These are phyloP conservation scores for Passer montanus DNA, from an alignment of 2,113 vertebrate genomes.

Conservation along the genomic window DNA sequence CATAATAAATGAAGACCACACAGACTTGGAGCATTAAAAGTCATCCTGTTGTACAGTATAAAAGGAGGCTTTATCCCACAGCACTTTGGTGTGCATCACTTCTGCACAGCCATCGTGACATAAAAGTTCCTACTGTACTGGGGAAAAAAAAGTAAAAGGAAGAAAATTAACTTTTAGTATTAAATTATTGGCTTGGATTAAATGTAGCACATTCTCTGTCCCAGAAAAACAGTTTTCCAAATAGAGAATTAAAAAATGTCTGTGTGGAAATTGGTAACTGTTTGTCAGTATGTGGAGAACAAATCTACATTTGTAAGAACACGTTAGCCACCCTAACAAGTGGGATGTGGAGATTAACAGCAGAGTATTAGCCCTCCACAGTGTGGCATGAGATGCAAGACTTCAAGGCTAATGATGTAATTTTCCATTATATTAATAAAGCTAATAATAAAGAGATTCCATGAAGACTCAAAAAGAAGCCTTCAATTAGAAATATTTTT, in stretches of 20 bases:
- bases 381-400: background rate
- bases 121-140: background rate
- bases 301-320: background rate
- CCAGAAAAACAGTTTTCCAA: background rate
- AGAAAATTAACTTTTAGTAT: background rate
- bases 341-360: background rate
- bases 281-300: background rate
- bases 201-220: background rate
- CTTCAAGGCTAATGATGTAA: background rate
- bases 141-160: background rate
- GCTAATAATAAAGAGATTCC: background rate
- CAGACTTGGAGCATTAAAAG: background rate
- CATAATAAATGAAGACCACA: slow-evolving; percentile 21
- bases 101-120: background rate
- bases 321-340: background rate
- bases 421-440: background rate
- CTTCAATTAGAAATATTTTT: background rate
- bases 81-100: background rate
- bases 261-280: background rate
- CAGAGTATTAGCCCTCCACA: background rate
- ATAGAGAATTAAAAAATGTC: background rate
- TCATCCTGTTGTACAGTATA: background rate
- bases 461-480: background rate
- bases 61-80: background rate
- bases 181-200: background rate